Conservation (phyloP, 1,140 invertebrate species). For the Rhopalosiphum maidis region DNA sequence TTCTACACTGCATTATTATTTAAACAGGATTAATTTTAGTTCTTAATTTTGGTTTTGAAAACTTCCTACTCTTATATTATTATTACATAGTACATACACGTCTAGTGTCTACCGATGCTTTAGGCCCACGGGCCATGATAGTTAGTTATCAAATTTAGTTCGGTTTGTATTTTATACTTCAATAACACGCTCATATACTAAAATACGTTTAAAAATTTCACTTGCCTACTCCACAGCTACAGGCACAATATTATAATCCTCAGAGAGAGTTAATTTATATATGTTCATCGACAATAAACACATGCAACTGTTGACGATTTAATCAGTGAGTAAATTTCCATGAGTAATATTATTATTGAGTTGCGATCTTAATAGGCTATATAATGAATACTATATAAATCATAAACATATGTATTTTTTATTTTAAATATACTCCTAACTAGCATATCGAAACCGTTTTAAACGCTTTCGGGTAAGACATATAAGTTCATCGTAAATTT, state of each 20-base stretch:
- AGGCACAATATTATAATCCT: background rate
- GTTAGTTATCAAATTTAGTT: background rate
- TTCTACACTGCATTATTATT: background rate
- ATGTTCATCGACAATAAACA: conserved; percentile 12
- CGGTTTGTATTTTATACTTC: background rate
- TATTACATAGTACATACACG: background rate
- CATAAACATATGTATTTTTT: background rate
- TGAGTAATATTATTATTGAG: background rate
- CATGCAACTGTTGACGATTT: background rate
- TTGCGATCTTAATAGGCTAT: conserved; percentile 3
- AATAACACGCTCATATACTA: background rate
- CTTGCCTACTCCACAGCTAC: background rate
- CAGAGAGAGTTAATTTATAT: conserved; percentile 34
- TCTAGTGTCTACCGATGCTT: background rate
- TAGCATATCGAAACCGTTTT: background rate
- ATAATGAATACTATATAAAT: background rate
- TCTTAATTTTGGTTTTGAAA: background rate
- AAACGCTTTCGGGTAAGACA: background rate
- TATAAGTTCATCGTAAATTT: background rate
- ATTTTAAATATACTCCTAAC: background rate
- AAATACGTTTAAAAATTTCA: conserved; percentile 25
- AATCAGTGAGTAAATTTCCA: background rate
- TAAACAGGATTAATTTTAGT: background rate
- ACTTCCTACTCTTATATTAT: background rate
- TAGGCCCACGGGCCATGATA: background rate